Evolutionary conservation across 2,113 vertebrate genomes (phyloP), one percentile per base, ranked within the genome.

Genomic region (Hucho hucho): DNA sequence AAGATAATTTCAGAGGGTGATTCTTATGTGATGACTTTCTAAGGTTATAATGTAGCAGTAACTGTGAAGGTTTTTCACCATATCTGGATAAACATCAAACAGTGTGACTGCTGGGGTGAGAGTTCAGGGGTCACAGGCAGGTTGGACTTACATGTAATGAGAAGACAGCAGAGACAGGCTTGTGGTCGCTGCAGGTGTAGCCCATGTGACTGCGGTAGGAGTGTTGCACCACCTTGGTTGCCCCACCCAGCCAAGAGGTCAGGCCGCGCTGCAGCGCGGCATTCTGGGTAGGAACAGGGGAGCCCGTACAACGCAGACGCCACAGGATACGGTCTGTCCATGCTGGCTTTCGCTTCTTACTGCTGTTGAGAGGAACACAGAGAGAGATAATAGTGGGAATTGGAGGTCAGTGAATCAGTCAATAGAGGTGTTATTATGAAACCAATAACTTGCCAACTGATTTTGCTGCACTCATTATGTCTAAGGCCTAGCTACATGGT

Each of bases 311-410:
- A 70, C 97, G 97, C 64, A 96, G 95, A 86, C 95, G 97, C 98
- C 98, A 99, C 49, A 99, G 92, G 84, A 99, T 97, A 1, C 98
- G 95, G 81, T 99, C 98, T 0, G 98, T 99, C 98, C 98, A 99
- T 24, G 98, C 98, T 6, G 98, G 98, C 86, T 99, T 99, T 75
- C 98, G 91, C 81, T 98, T 98, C 89, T 99, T 99, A 46, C 95
- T 90, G 58, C 98, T 99, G 82, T 76, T 76, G 2, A 28, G 43
- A 47, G 65, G 58, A 69, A 63, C 37, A 1, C 53, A 70, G 4
- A 66, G 66, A 0, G 24, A 32, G 29, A 20, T 28, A 37, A 29
- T 4, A 73, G 20, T 64, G 16, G 25, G 25, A 74, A 16, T 6
- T 18, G 6, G 59, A 46, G n/a, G 14, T 53, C 14, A 53, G 49